Conservation (phyloP, 2,113 vertebrate genomes). For the Psittacula cyanocephala region DNA sequence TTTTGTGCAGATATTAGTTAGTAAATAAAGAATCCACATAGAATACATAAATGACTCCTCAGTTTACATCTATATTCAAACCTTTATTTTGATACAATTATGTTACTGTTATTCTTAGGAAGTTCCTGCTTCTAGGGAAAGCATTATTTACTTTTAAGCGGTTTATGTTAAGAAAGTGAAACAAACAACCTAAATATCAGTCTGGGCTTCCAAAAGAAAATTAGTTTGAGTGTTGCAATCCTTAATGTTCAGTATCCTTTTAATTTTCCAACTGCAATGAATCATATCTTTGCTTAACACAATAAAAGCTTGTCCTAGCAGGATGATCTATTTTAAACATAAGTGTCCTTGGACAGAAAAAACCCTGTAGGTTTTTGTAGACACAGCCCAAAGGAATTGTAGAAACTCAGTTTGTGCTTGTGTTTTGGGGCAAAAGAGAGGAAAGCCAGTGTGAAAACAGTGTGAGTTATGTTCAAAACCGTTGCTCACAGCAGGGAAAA, state of each 20-base stretch:
- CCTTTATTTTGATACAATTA: not conserved
- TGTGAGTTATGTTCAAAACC: conserved; percentile 58
- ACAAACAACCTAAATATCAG: not conserved
- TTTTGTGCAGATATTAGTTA: not conserved
- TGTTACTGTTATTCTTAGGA: not conserved
- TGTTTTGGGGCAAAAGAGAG: conserved; percentile 36
- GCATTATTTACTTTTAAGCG: not conserved
- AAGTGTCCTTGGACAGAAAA: not conserved
- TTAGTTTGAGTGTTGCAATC: not conserved
- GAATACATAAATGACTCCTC: not conserved
- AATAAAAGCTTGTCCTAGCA: not conserved
- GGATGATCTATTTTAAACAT: not conserved
- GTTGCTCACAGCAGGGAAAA: conserved; percentile 72
- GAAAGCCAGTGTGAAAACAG: conserved; percentile 48
- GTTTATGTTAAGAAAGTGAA: not conserved
- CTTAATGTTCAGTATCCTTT: not conserved
- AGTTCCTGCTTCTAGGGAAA: not conserved
- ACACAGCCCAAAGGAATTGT: conserved; percentile 30
- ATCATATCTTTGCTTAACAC: not conserved
- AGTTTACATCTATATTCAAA: not conserved
- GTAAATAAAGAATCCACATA: not conserved
- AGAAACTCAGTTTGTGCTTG: conserved; percentile 38
- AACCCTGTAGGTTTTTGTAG: not conserved
- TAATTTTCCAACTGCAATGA: not conserved
- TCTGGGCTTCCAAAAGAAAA: not conserved